These are phyloP conservation scores for Papilio polytes DNA, from an alignment of 1,140 invertebrate genomes.

Conservation along the genomic window DNA sequence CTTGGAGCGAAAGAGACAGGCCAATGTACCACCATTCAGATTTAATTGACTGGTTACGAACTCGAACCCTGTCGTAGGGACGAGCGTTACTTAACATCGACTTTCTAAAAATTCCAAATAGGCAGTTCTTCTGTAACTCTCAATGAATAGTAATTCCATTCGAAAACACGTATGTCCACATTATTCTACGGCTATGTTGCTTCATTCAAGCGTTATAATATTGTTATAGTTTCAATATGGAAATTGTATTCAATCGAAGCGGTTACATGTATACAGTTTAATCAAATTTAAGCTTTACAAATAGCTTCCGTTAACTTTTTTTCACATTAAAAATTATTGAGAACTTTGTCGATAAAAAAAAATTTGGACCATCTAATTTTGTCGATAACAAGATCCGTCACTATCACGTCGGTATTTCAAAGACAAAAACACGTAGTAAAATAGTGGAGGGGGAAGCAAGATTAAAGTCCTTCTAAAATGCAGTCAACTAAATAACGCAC, in stretches of 20 bases:
- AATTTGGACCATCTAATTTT: constrained; percentile 22
- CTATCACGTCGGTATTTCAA: constrained; percentile 74
- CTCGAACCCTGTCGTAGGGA: constrained; percentile 78
- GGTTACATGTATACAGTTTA: background rate
- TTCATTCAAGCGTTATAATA: constrained; percentile 26
- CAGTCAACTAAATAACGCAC: constrained; percentile 72
- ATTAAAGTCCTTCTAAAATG: constrained; percentile 79
- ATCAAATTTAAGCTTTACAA: background rate
- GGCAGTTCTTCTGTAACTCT: constrained; percentile 64
- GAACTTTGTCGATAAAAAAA: background rate
- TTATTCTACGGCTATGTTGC: constrained; percentile 24
- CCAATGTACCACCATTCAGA: constrained; percentile 77
- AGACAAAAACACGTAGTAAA: constrained; percentile 76
- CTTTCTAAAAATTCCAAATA: constrained; percentile 78
- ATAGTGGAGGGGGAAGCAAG: constrained; percentile 65
- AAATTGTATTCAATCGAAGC: background rate
- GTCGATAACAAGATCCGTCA: constrained; percentile 65
- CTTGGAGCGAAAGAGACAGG: constrained; percentile 73
- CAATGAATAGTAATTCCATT: constrained; percentile 69
- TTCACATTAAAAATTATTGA: background rate
- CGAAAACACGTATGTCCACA: constrained; percentile 49
- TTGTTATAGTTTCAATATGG: constrained; percentile 8
- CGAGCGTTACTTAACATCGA: constrained; percentile 76
- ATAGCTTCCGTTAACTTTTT: background rate
- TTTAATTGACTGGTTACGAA: constrained; percentile 82